Evolutionary conservation across 2,797 vertebrate species (phyloP).

Genomic region (Danio choprae): DNA sequence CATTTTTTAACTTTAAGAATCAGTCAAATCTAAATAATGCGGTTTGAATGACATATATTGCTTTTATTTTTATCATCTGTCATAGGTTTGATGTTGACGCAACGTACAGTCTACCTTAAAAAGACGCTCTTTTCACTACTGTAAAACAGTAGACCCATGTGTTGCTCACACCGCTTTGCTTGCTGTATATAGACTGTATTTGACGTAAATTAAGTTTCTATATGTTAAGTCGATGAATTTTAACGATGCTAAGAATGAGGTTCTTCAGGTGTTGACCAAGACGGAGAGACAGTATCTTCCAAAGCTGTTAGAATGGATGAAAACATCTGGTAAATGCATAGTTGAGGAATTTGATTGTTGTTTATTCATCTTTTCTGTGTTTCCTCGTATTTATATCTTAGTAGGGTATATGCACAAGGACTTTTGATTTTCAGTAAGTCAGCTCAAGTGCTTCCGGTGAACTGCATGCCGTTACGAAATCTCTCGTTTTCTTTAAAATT

Average conservation of each 20-base stretch:
- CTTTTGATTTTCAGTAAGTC: too few relatives aligned
- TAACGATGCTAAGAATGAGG: slow-evolving; percentile 60
- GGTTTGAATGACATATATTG: not conserved
- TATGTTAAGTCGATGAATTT: slow-evolving; percentile 70
- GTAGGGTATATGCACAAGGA: not conserved
- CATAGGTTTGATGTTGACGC: too few relatives aligned
- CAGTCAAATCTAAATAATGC: accelerated
- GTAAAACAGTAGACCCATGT: not conserved
- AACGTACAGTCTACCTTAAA: slow-evolving; percentile 7
- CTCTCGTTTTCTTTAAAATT: too few relatives aligned
- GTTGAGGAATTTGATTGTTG: not conserved
- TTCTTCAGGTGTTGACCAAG: slow-evolving; percentile 67
- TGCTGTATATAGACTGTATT: not conserved
- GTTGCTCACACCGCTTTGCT: not conserved
- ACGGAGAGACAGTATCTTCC: slow-evolving; percentile 64
- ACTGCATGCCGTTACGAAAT: too few relatives aligned
- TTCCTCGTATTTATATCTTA: slow-evolving; percentile 13
- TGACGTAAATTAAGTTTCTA: not conserved
- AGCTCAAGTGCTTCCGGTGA: too few relatives aligned
- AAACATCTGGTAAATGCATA: slow-evolving; percentile 67
- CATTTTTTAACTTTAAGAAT: not conserved
- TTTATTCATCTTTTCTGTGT: not conserved
- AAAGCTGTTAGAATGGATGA: slow-evolving; percentile 74
- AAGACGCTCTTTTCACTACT: not conserved
- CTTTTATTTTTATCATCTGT: not conserved